Conservation (phyloP, 2,888 invertebrate species). For the Sclerodermus sp. region DNA sequence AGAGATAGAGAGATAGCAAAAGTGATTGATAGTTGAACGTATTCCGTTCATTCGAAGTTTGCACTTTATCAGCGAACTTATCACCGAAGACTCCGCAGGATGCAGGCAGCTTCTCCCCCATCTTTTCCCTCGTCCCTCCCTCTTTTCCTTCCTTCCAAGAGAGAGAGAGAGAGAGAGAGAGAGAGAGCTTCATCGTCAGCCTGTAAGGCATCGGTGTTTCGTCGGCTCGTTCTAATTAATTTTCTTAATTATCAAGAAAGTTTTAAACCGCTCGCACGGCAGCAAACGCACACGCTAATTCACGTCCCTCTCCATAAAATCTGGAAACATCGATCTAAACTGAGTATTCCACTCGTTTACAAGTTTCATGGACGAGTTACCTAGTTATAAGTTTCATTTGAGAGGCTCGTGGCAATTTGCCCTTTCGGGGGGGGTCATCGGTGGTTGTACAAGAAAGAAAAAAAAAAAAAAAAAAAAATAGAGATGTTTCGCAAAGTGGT, state of each 20-base stretch:
- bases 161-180: not conserved
- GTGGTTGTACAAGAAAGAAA: too few species aligned
- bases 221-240: conserved; percentile 37
- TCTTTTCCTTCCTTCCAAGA: too few species aligned
- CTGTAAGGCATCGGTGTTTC: conserved; percentile 29
- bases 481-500: too few species aligned
- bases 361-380: too few species aligned
- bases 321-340: too few species aligned
- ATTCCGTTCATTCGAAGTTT: conserved; percentile 31
- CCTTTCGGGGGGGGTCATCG: too few species aligned
- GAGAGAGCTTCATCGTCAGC: conserved; percentile 8
- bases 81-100: conserved; percentile 27
- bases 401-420: too few species aligned
- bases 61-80: conserved; percentile 39
- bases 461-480: too few species aligned
- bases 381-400: too few species aligned
- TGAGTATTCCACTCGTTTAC: too few species aligned
- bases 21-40: conserved; percentile 37
- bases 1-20: conserved; percentile 7
- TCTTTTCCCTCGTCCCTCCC: conserved; percentile 9
- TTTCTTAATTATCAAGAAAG: conserved; percentile 43
- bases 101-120: not conserved
- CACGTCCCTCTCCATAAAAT: too few species aligned
- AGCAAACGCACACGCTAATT: too few species aligned
- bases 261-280: conserved; percentile 22